Base-by-base conservation (phyloP, 2,888 invertebrate species). In the Microctonus hyperodae region DNA sequence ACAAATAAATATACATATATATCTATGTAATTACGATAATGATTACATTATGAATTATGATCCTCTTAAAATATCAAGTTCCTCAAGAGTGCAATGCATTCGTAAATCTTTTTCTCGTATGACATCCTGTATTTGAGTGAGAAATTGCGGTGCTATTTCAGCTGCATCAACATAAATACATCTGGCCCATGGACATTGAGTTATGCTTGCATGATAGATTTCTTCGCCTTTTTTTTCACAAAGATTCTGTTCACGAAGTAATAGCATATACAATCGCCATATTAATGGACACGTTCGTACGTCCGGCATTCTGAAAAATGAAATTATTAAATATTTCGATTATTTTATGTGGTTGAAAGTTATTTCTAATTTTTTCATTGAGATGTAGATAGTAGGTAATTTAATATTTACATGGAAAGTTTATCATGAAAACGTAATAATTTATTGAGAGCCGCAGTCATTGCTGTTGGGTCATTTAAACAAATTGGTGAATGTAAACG, bases 21-120 rank as follows among this genome's bases (percentile, higher is more conserved):
- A 28, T 28, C 7, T 28, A 3, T 28, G 4, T 7, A 5, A 28
- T 28, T 1, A 53, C 28, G 10, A 20, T 10, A 58, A 4, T 50
- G 9, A 53, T 40, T 20, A 33, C 16, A 28, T 50, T 28, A 20
- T 16, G 28, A n/a, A 71, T 79, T 82, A 87, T n/a, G n/a, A n/a
- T 78, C 81, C 85, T 73, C 90, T 85, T 44, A 91, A 79, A 67
- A 90, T 88, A 71, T 89, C 88, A 66, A 94, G 86, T 84, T 94
- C 94, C 81, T 92, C 92, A 0, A 90, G 90, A 53, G 92, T 88
- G 53, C 93, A 90, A 83, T 92, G 93, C 75, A 91, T 86, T 62
- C 93, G 86, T 69, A 93, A 85, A 78, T 90, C 89, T 77, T 92
- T 91, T 79, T 93, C 93, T 62, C 91, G 89, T 77, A 93, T 87